A percentile compares a stretch with the other conserved stretches of the same genome.
Conservation (phyloP, 2,888 invertebrate genomes). For the Camponotus fellah region DNA sequence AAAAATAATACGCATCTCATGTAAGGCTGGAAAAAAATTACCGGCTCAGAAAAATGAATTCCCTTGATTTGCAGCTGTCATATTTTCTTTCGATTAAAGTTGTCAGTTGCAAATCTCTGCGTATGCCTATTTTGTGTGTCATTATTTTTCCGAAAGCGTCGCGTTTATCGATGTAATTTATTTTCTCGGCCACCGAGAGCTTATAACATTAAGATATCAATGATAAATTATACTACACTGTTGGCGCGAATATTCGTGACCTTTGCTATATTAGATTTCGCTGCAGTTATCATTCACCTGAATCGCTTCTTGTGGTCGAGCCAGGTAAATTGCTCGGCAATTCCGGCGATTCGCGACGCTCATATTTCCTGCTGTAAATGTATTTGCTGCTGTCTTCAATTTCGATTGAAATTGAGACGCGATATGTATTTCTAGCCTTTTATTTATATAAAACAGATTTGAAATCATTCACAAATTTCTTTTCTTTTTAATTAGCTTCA, state of each 20-base stretch:
- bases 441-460: neutral
- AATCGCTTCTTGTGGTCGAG: neutral
- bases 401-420: conserved; percentile 15
- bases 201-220: conserved; percentile 14
- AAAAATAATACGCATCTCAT: conserved; percentile 2
- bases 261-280: conserved; percentile 13
- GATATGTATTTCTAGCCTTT: neutral
- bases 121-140: neutral
- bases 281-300: conserved; percentile 4
- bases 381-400: conserved; percentile 35
- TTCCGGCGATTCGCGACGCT: conserved; percentile 36
- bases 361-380: conserved; percentile 30
- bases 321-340: conserved; percentile 31
- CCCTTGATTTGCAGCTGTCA: neutral
- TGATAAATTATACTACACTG: conserved; percentile 12
- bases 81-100: conserved; percentile 62
- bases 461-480: neutral
- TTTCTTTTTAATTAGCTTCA: neutral
- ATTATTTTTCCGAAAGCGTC: conserved; percentile 57
- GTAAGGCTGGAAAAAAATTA: conserved; percentile 10
- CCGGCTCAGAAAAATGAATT: conserved; percentile 17
- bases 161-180: conserved; percentile 58
- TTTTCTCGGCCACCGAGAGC: conserved; percentile 7
- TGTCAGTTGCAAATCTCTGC: conserved; percentile 48
- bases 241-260: neutral